Base-by-base conservation (phyloP, 1,140 invertebrate species). In the Bombus waltoni region DNA sequence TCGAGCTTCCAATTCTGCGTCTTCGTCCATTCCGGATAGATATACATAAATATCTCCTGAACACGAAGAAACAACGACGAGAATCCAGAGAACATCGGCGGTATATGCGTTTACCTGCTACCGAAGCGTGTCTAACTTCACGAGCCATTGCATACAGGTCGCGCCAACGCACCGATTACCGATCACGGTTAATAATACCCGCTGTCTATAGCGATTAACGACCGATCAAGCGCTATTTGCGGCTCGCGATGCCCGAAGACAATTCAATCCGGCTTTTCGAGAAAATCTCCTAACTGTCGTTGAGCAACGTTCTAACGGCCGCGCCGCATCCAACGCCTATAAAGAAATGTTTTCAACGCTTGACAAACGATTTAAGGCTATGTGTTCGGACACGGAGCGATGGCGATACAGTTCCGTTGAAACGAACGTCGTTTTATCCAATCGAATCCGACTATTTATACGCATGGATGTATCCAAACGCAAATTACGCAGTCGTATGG, bases 1-100 rank as follows among this genome's bases (percentile, higher is more conserved):
- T 90, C 89, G 90, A 92, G 88, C 82, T 90, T 84, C 81, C 81
- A 66, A 87, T 87, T 78, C 84, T 83, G 68, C 78, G 32, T 86
- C 44, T 87, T 74, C 79, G 66, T 79, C 84, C 78, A 72, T 62
- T 47, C 76, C 81, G 1, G 1, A 65, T 66, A 35, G 68, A 86
- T 82, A 74, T 89, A 53, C 32, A 22, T 8, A 53, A 53, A 53
- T 79, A 83, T 35, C 62, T 44, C 10, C 38, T 10, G 28, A 79
- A 78, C 70, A 40, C 3, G 57, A 87, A 78, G 11, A 87, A 74
- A 42, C 38, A 73, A 84, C 66, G 57, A 88, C 3, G 44, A 76
- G 65, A 40, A 88, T 53, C 40, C 38, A 79, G 42, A 65, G 44
- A 9, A 11, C 5, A 81, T 72, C 2, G 2, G 3, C 25, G 28